Evolutionary conservation across 2,888 invertebrate species (phyloP).

Genomic region (Galeruca laticollis): DNA sequence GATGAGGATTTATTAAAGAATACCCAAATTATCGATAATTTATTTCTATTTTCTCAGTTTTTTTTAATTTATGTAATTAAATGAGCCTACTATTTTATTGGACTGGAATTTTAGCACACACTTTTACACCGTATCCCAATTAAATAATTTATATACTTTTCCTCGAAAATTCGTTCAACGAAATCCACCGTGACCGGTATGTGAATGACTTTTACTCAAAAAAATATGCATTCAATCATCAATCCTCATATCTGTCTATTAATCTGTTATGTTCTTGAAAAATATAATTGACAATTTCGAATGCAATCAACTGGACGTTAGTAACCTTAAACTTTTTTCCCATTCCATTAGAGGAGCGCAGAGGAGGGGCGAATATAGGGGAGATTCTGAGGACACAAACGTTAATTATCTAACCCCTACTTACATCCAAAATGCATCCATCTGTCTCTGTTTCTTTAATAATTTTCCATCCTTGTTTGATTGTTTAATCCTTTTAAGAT

Average conservation of each 20-base stretch:
- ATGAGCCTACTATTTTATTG: too few species aligned
- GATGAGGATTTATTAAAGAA: too few species aligned
- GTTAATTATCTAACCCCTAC: slow-evolving; percentile 4
- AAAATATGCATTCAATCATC: too few species aligned
- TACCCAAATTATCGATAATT: too few species aligned
- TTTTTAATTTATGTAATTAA: too few species aligned
- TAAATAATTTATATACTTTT: too few species aligned
- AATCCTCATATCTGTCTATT: too few species aligned
- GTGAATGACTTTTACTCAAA: too few species aligned
- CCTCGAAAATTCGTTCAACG: too few species aligned
- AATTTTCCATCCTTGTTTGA: slow-evolving; percentile 10
- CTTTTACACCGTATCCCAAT: too few species aligned
- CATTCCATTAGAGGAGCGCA: neutral
- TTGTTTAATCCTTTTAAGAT: slow-evolving; percentile 14
- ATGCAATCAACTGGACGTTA: neutral
- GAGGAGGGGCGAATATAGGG: slow-evolving; percentile 5
- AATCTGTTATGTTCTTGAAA: neutral
- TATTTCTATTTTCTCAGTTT: too few species aligned
- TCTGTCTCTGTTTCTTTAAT: slow-evolving; percentile 12
- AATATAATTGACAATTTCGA: neutral
- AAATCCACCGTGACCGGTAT: neutral
- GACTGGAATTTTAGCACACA: too few species aligned
- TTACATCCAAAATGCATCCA: slow-evolving; percentile 2
- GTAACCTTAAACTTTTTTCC: slow-evolving; percentile 6
- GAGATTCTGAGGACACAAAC: slow-evolving; percentile 7